These are phyloP conservation scores for Anolis carolinensis DNA, from an alignment of 2,113 vertebrate genomes.

Conservation along the genomic window DNA sequence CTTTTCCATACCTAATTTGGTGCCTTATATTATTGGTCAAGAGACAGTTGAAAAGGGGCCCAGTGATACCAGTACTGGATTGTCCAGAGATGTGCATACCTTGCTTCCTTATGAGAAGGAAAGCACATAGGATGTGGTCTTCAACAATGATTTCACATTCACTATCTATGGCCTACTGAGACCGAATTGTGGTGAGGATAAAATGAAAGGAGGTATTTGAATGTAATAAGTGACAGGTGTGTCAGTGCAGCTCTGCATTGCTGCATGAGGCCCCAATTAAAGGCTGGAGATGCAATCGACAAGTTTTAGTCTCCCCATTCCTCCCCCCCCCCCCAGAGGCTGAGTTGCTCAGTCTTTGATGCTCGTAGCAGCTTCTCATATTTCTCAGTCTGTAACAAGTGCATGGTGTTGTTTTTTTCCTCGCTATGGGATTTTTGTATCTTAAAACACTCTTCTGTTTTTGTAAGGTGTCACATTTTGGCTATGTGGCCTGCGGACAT, in stretches of 20 bases:
- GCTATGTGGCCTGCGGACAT: background rate
- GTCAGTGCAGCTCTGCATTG: background rate
- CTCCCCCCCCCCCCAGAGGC: background rate
- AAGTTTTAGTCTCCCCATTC: background rate
- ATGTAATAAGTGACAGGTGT: background rate
- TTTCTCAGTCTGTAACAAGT: slow-evolving; percentile 5
- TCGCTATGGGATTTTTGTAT: slow-evolving; percentile 15
- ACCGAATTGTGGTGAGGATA: background rate
- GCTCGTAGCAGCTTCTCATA: background rate
- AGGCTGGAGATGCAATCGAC: background rate
- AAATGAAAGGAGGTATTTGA: background rate
- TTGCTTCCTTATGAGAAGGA: background rate
- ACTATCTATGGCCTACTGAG: background rate
- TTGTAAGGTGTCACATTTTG: slow-evolving; percentile 12
- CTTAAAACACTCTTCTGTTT: slow-evolving; percentile 23
- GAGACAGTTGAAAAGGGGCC: no score
- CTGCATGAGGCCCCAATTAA: background rate
- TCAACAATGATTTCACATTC: background rate
- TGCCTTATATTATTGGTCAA: no score
- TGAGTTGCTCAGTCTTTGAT: background rate
- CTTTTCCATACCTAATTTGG: no score
- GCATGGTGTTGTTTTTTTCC: background rate
- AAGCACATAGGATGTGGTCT: background rate
- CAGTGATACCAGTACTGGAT: no score
- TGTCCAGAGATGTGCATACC: no score